These are phyloP conservation scores for Dryococelus australis DNA, from an alignment of 2,888 invertebrate species.

Conservation along the genomic window DNA sequence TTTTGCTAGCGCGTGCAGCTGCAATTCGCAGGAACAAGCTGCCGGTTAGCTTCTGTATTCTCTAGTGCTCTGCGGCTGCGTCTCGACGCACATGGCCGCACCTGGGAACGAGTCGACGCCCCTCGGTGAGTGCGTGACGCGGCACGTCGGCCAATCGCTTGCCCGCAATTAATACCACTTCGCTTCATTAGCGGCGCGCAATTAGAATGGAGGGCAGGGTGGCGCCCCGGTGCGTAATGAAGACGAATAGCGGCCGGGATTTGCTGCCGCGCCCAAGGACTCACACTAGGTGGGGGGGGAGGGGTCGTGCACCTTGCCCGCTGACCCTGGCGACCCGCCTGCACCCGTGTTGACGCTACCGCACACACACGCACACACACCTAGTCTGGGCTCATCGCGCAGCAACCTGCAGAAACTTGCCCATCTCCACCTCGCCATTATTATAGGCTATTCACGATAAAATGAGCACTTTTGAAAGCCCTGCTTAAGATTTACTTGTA, in stretches of 20 bases:
- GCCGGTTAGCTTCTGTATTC: no score
- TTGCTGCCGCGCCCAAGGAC: neutral
- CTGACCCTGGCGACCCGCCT: neutral
- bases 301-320: neutral
- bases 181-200: constrained; percentile 9
- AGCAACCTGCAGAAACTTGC: neutral
- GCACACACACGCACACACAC: no score
- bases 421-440: no score
- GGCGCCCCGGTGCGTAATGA: neutral
- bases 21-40: no score
- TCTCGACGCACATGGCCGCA: no score
- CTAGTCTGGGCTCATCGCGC: neutral
- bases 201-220: neutral
- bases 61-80: no score
- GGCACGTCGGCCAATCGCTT: neutral
- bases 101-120: no score
- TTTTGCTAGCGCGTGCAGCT: no score
- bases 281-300: neutral
- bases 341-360: neutral
- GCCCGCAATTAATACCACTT: constrained; percentile 16
- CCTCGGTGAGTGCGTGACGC: neutral
- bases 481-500: no score
- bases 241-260: constrained; percentile 8
- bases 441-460: no score
- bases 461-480: no score